Percentiles rank a stretch among this genome's conserved stretches.
Evolutionary conservation across 2,113 vertebrate species (phyloP).

Genomic region (Dendrocopos noguchii): DNA sequence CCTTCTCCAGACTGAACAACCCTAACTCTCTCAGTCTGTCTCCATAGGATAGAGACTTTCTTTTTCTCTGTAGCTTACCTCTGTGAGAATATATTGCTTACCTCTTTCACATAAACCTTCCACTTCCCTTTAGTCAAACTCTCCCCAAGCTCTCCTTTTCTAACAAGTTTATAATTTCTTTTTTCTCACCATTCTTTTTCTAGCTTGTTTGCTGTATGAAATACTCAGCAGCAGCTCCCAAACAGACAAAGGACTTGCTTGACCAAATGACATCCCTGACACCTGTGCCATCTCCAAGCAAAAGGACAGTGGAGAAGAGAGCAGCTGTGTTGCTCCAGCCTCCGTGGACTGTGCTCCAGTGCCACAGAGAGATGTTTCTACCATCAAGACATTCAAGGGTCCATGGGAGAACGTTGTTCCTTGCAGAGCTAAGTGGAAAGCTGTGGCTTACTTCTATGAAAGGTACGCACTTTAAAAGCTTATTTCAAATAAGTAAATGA

Average conservation of each 20-base stretch:
- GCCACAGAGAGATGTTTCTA: not conserved
- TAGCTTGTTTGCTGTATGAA: not conserved
- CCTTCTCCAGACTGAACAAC: too few species aligned
- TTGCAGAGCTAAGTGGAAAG: not conserved
- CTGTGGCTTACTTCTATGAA: not conserved
- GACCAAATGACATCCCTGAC: not conserved
- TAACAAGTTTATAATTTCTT: not conserved
- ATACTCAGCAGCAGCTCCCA: not conserved
- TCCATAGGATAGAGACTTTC: too few species aligned
- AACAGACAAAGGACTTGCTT: not conserved
- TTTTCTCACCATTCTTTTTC: not conserved
- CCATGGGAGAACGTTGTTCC: not conserved
- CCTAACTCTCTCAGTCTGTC: too few species aligned
- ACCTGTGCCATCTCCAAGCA: not conserved
- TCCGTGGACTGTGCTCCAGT: not conserved
- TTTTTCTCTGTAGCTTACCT: not conserved
- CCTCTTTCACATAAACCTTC: not conserved
- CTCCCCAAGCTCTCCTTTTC: not conserved
- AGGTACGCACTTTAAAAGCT: not conserved
- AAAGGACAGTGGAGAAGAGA: not conserved
- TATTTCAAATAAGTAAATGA: not conserved
- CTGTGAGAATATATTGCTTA: not conserved
- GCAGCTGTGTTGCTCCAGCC: not conserved
- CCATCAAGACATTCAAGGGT: not conserved
- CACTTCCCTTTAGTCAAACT: not conserved